phyloP scores from a whole-genome alignment of 1,140 invertebrate species.

The Leucophenga varia region DNA sequence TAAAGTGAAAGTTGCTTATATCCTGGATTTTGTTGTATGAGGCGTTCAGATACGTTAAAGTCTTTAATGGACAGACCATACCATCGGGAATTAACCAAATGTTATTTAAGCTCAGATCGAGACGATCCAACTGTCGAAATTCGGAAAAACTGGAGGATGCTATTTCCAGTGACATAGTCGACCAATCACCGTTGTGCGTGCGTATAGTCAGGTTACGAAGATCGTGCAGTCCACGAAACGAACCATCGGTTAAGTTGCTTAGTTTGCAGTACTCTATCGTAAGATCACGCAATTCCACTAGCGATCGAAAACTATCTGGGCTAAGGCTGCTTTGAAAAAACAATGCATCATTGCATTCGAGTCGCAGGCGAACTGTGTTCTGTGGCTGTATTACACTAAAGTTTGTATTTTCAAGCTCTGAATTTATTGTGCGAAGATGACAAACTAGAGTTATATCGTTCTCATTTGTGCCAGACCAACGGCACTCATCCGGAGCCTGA shows the following conservation, averaged over 20 bases:
- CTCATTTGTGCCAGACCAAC: conserved; percentile 69
- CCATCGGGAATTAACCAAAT: conserved; percentile 82
- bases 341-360: conserved; percentile 81
- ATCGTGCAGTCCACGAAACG: conserved; percentile 78
- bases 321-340: conserved; percentile 86
- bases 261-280: conserved; percentile 90
- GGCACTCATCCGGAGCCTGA: conserved; percentile 82
- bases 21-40: conserved; percentile 80
- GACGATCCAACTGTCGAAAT: conserved; percentile 69
- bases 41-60: conserved; percentile 76
- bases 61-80: conserved; percentile 76
- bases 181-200: conserved; percentile 88
- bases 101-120: conserved; percentile 87
- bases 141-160: conserved; percentile 73
- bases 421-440: conserved; percentile 80
- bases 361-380: conserved; percentile 75
- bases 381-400: conserved; percentile 87
- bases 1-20: conserved; percentile 74
- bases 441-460: conserved; percentile 77
- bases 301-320: conserved; percentile 78
- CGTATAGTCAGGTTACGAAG: conserved; percentile 81
- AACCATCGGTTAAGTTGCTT: conserved; percentile 80
- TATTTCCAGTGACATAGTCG: conserved; percentile 78
- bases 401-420: conserved; percentile 85
- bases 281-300: conserved; percentile 79